Evolutionary conservation across 1,140 invertebrate species (phyloP).

Genomic region (Ceratina australensis): DNA sequence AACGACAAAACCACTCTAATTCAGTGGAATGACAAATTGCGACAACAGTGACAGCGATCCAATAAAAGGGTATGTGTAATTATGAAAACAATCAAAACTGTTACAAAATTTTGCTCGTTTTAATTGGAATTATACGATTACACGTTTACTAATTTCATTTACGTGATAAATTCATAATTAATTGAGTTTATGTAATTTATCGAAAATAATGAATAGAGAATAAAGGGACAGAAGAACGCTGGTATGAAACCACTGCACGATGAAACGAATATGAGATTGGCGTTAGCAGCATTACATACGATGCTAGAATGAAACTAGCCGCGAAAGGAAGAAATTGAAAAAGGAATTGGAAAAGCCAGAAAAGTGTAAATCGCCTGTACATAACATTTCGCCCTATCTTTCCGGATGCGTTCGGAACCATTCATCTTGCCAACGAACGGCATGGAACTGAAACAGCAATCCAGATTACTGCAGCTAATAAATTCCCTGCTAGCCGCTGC

Average conservation of each 20-base stretch:
- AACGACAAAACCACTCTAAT: conserved; percentile 15
- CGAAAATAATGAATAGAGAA: no score
- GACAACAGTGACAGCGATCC: neutral
- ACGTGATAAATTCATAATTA: no score
- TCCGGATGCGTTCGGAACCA: conserved; percentile 9
- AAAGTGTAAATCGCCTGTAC: conserved; percentile 30
- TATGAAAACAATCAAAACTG: neutral
- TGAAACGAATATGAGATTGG: neutral
- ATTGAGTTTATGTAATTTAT: neutral
- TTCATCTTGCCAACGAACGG: conserved; percentile 16
- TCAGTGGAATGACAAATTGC: conserved; percentile 16
- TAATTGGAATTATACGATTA: neutral
- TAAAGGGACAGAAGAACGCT: no score
- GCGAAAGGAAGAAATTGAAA: neutral
- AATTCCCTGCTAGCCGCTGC: conserved; percentile 10
- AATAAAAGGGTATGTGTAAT: neutral
- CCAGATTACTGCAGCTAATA: conserved; percentile 38
- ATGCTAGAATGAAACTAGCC: neutral
- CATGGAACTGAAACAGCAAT: conserved; percentile 39
- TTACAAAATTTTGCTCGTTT: no score
- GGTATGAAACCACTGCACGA: no score
- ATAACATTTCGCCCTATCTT: conserved; percentile 26
- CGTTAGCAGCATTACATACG: neutral
- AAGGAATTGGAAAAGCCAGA: conserved; percentile 12
- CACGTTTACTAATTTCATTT: neutral